These are phyloP conservation scores for Saturnia pavonia DNA, from an alignment of 2,888 invertebrate genomes.

Conservation along the genomic window DNA sequence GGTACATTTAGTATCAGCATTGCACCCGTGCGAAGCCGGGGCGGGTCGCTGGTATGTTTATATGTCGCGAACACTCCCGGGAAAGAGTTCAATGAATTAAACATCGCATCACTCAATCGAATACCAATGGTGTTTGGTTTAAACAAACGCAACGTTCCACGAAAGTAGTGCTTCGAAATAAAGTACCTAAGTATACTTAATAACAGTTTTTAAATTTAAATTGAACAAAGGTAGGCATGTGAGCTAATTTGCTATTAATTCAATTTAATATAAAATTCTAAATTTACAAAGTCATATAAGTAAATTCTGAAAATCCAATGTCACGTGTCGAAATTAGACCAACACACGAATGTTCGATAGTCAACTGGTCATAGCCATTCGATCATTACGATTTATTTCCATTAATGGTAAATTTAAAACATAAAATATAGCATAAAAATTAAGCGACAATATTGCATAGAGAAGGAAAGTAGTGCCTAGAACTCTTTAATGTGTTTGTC, in stretches of 20 bases:
- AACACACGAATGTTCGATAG: too few relatives aligned
- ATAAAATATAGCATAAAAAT: background rate
- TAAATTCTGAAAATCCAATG: too few relatives aligned
- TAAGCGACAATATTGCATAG: background rate
- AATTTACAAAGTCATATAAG: too few relatives aligned
- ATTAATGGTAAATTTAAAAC: background rate
- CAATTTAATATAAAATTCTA: too few relatives aligned
- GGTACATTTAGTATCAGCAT: too few relatives aligned
- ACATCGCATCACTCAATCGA: constrained; percentile 1
- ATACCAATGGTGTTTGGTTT: constrained; percentile 11
- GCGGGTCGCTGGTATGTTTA: too few relatives aligned
- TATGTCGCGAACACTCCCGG: background rate
- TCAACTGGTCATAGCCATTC: too few relatives aligned
- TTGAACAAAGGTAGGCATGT: too few relatives aligned
- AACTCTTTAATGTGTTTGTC: background rate
- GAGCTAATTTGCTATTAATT: too few relatives aligned
- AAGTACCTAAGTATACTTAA: background rate
- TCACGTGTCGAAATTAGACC: too few relatives aligned
- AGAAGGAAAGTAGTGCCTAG: background rate
- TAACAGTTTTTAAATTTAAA: background rate
- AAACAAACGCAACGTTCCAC: background rate
- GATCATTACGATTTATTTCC: too few relatives aligned
- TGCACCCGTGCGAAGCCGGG: too few relatives aligned
- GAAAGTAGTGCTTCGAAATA: background rate
- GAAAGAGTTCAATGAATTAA: constrained; percentile 10